Conservation (phyloP, 92 coral and sea anemone species). For the Epizoanthus stellaris region DNA sequence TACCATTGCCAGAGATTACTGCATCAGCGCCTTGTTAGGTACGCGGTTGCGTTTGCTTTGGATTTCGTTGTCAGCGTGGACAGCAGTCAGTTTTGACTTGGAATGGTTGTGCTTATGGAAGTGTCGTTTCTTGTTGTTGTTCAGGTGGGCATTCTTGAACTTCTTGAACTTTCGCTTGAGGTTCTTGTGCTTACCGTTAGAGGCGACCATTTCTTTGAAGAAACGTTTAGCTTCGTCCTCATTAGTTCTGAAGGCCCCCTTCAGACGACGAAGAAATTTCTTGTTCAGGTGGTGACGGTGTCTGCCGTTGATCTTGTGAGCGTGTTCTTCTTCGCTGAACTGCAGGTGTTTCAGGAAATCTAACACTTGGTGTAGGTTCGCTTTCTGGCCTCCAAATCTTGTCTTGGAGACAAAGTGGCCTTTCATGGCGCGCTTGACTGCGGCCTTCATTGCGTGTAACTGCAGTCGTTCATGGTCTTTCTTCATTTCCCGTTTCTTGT, state of each 20-base stretch:
- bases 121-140: not conserved
- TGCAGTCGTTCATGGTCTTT: not conserved
- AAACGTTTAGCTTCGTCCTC: not conserved
- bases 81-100: not conserved
- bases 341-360: conserved; percentile 17
- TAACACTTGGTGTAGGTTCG: not conserved
- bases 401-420: conserved; percentile 19
- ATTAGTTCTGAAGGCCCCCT: not conserved
- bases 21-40: not conserved
- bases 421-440: not conserved
- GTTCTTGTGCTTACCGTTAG: not conserved
- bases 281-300: not conserved
- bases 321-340: not conserved
- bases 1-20: not conserved
- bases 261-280: conserved; percentile 10
- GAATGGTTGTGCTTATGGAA: not conserved
- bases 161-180: not conserved
- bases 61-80: conserved; percentile 5
- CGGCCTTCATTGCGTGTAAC: not conserved
- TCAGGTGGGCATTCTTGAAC: not conserved
- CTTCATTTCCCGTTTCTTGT: not conserved
- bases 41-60: not conserved
- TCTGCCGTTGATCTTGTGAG: not conserved
- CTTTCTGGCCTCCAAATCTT: not conserved
- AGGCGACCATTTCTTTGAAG: conserved; percentile 16